phyloP scores from a whole-genome alignment of 2,888 invertebrate genomes.

The Conops quadrifasciatus region DNA sequence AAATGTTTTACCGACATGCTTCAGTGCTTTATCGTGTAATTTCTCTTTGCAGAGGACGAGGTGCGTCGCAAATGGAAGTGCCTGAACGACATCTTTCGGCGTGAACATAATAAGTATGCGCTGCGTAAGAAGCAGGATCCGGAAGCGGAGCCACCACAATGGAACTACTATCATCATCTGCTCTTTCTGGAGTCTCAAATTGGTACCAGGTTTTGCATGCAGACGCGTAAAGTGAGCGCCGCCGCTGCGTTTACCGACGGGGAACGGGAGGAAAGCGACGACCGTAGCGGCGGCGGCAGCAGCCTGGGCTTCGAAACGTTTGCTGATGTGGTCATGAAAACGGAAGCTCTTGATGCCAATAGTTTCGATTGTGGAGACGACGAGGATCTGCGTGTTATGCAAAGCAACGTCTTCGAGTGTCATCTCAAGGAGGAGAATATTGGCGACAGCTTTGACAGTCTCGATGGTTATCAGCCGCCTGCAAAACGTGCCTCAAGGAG shows the following conservation, averaged over 20 bases:
- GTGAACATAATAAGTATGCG: constrained; percentile 6
- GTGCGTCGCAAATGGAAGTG: constrained; percentile 21
- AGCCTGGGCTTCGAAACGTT: constrained; percentile 1
- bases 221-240: not conserved
- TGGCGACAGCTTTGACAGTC: not conserved
- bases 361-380: not conserved
- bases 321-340: not conserved
- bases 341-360: not conserved
- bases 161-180: constrained; percentile 4
- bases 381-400: not conserved
- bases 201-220: not conserved
- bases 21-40: not conserved
- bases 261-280: not conserved
- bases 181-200: constrained; percentile 12
- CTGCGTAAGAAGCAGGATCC: constrained; percentile 2
- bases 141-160: not conserved
- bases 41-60: constrained; percentile 17
- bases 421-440: not conserved
- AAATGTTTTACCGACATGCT: not conserved
- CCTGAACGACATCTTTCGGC: constrained; percentile 16
- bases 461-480: not conserved
- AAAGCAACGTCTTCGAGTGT: not conserved
- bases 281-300: not conserved
- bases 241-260: not conserved
- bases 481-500: not conserved